Conservation (phyloP, 2,888 invertebrate genomes). For the Tachina lurida region DNA sequence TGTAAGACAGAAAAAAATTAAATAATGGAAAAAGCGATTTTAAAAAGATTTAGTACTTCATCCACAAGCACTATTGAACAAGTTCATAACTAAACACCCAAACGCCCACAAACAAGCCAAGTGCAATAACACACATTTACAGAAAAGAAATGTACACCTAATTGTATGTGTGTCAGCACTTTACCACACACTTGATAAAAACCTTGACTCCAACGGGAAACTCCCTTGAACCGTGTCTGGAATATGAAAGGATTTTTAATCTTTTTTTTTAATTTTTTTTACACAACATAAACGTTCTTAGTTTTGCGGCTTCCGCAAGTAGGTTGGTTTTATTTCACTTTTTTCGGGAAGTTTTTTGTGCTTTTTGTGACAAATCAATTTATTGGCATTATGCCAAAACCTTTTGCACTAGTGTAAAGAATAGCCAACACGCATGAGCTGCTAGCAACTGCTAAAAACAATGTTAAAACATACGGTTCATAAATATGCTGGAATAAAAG, state of each 20-base stretch:
- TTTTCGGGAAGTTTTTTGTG: constrained; percentile 33
- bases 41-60: constrained; percentile 68
- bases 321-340: constrained; percentile 66
- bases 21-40: constrained; percentile 44
- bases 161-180: constrained; percentile 62
- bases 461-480: constrained; percentile 52
- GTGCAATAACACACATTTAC: constrained; percentile 17
- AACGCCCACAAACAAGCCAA: constrained; percentile 54
- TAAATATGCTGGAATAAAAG: constrained; percentile 38
- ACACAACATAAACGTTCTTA: constrained; percentile 62
- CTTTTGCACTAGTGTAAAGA: constrained; percentile 57
- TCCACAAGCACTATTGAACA: constrained; percentile 66
- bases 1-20: constrained; percentile 39
- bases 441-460: constrained; percentile 48
- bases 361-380: constrained; percentile 76
- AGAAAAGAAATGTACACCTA: constrained; percentile 9
- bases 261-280: constrained; percentile 33
- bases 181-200: constrained; percentile 65
- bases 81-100: constrained; percentile 65
- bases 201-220: constrained; percentile 62
- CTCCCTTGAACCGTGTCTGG: constrained; percentile 67
- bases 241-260: constrained; percentile 54
- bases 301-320: constrained; percentile 73
- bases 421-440: constrained; percentile 68
- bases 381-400: constrained; percentile 75